Percentiles rank a stretch among this genome's conserved stretches.
phyloP scores from a whole-genome alignment of 2,113 vertebrate species.

The Nibea coibor region DNA sequence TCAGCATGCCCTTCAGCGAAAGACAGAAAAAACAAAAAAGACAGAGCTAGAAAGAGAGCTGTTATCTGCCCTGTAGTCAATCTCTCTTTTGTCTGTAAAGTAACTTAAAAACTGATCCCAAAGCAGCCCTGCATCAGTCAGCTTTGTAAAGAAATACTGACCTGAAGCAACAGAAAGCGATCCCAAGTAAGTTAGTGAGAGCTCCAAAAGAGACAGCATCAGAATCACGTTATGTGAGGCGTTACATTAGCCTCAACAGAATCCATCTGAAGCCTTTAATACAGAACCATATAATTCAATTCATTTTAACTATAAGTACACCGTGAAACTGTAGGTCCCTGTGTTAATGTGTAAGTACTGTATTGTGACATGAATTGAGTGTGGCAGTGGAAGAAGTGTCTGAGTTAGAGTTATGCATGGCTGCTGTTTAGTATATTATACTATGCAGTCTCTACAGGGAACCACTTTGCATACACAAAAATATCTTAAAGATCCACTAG shows the following conservation, averaged over 20 bases:
- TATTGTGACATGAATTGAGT: neutral
- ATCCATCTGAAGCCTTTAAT: slow-evolving; percentile 20
- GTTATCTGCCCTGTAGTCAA: slow-evolving; percentile 9
- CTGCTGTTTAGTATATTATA: neutral
- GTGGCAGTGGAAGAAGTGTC: neutral
- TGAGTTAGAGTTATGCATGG: neutral
- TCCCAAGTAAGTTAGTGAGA: neutral
- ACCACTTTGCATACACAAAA: neutral
- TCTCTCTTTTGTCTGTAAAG: slow-evolving; percentile 7
- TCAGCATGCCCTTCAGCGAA: slow-evolving; percentile 53
- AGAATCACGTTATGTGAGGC: neutral
- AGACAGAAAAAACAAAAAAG: neutral
- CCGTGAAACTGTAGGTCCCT: neutral
- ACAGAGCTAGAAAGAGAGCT: neutral
- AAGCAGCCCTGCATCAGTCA: neutral
- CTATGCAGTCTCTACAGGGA: neutral
- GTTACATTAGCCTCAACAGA: neutral
- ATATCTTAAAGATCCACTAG: neutral
- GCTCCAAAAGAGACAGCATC: neutral
- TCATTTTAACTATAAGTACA: neutral
- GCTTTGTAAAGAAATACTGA: slow-evolving; percentile 10
- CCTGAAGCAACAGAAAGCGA: slow-evolving; percentile 1
- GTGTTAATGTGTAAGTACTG: slow-evolving; percentile 15
- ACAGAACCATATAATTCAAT: slow-evolving; percentile 10
- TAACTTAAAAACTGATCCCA: slow-evolving; percentile 11